Base-by-base conservation (phyloP, 2,797 vertebrate species). In the Paratrypauchen microcephalus region DNA sequence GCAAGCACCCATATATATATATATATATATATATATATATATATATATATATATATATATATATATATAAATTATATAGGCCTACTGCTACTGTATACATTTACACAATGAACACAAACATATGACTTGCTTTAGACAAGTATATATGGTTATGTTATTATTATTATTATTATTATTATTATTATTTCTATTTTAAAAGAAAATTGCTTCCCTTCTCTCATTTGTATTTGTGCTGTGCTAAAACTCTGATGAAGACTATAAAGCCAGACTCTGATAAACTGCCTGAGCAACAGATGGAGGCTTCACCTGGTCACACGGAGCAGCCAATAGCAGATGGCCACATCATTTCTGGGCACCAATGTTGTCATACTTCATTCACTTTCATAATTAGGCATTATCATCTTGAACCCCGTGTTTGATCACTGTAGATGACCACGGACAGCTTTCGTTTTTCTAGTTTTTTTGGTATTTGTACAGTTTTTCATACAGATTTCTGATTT, bases 311-410 rank as follows among this genome's bases (percentile, higher is more conserved):
- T 68, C 9, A 63, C 65, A 30, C 48, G 64, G 50, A 73, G 41
- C 32, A 32, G 66, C 62, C 57, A 62, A 32, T 48, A 77, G 36
- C 76, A 73, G 68, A 70, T 66, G 68, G 64, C 32, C n/a, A 56
- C 32, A 67, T 67, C 52, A 57, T 67, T 50, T 18, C 48, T 52
- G 57, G 19, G n/a, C 58, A 62, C 19, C 56, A 30, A 45, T n/a
- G 24, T 45, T 57, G 41, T 64, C 67, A 65, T 45, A 12, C 56
- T 74, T 68, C 69, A 68, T 41, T 55, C 65, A 73, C 16, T 58
- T n/a, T 52, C 32, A 36, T 18, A 65, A 54, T 64, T 52, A 67
- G 50, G 18, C 21, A 48, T 78, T 72, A 67, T 67, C 41, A 60
- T 7, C 28, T 23, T 59, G 16, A 41, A 54, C 39, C 30, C 1